phyloP scores from a whole-genome alignment of 2,888 invertebrate genomes.

The Nephrotoma guestfalica region DNA sequence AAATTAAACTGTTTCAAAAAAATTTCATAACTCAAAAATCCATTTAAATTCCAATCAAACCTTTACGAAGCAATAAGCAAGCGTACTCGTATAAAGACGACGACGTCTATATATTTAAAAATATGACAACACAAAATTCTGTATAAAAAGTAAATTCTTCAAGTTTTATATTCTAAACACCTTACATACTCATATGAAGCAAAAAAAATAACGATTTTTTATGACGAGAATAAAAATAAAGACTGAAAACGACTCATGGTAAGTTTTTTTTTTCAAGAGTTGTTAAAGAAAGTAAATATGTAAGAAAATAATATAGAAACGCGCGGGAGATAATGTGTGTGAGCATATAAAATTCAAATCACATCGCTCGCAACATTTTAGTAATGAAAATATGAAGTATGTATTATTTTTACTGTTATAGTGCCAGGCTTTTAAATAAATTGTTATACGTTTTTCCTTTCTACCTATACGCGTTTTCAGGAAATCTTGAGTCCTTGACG shows the following conservation, averaged over 20 bases:
- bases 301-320: background rate
- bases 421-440: background rate
- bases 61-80: background rate
- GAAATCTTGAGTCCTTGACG: background rate
- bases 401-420: background rate
- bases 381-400: background rate
- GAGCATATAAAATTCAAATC: background rate
- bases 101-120: background rate
- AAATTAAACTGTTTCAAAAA: background rate
- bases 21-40: background rate
- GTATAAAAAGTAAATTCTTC: background rate
- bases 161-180: background rate
- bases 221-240: background rate
- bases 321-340: background rate
- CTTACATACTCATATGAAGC: background rate
- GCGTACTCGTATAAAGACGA: background rate
- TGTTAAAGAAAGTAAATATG: background rate
- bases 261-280: background rate
- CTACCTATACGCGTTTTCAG: background rate
- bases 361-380: background rate
- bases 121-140: background rate
- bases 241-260: background rate
- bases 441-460: background rate
- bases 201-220: background rate
- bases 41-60: background rate